Evolutionary conservation across 2,113 vertebrate species (phyloP), one percentile per base, ranked within the genome.

Genomic region (Ursus arctos): DNA sequence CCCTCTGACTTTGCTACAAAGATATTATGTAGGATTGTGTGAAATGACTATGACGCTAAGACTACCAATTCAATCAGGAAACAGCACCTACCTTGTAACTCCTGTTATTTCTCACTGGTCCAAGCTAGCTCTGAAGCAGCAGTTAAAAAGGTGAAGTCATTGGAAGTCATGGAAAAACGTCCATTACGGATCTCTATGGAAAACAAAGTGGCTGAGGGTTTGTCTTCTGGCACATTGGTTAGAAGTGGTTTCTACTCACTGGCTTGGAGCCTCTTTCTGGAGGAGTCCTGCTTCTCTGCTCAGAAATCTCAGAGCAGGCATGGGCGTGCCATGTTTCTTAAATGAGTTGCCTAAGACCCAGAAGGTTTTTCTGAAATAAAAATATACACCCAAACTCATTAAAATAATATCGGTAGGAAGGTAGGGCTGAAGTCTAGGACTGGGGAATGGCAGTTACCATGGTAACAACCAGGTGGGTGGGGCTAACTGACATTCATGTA

Each of bases 351-450:
- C 2, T 57, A 63, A 97, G 59, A 85, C 19, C 26, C 43, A 55
- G 57, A 47, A 93, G 15, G 1, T 74, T 93, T 86, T 89, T 95
- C 93, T 92, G n/a, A 83, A 92, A 55, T 26, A 47, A 43, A 89
- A 77, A 86, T 33, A 53, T 21, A 22, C 22, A 86, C 9, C 4
- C 51, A 95, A 49, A 28, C 61, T 74, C 61, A 94, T 76, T 77
- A 79, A 89, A 86, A 74, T 74, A 79, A 86, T 82, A 40, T 53
- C 79, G 53, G 1, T 43, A 15, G 74, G 33, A 96, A 74, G 4
- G 51, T 8, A 63, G 26, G 22, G 13, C 19, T 59, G 51, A 93
- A 53, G 26, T n/a, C 43, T 8, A 7, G 26, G 80, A 47, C 2
- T 40, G 79, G 76, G 63, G 51, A 65, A 65, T 49, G 65, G 31